Base-by-base conservation (phyloP, 1,140 invertebrate genomes). In the Pachypeltis micranthus region DNA sequence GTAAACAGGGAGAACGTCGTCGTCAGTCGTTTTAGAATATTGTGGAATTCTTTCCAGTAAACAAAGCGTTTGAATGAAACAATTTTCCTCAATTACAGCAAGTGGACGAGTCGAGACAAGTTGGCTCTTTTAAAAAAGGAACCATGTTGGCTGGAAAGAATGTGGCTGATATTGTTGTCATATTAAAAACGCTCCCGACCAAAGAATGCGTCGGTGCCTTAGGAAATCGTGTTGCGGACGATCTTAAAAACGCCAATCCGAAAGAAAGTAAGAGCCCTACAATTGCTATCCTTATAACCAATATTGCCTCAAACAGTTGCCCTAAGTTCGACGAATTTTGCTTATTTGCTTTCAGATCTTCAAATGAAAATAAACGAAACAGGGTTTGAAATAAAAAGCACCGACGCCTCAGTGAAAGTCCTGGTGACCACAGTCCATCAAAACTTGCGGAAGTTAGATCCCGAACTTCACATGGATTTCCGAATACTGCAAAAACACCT, bases 51-150 rank as follows among this genome's bases (percentile, higher is more conserved):
- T n/a, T n/a, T n/a, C n/a, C n/a, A n/a, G n/a, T n/a, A n/a, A n/a
- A n/a, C n/a, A n/a, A n/a, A n/a, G n/a, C n/a, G n/a, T n/a, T n/a
- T n/a, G n/a, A n/a, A n/a, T n/a, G n/a, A n/a, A n/a, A n/a, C n/a
- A 19, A 24, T 23, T 26, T 44, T 29, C 59, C 7, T 55, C 44
- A 14, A 69, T 74, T 74, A n/a, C 71, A 95, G 91, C 91, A 96
- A 90, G 79, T 98, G 29, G 93, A 97, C 72, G 93, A 96, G 76
- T 91, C 96, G 0, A 80, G 93, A 14, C 91, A 95, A 78, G 93
- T 98, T 54, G 96, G 96, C 0, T 95, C 94, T 0, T 97, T 94
- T 70, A 98, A 98, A 74, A 98, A 98, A 75, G 95, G 94, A 0
- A 98, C 95, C 10, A 97, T 98, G 87, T 84, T 97, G 69, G 87